Conservation (phyloP, 2,888 invertebrate species). For the Idaea dimidiata region DNA sequence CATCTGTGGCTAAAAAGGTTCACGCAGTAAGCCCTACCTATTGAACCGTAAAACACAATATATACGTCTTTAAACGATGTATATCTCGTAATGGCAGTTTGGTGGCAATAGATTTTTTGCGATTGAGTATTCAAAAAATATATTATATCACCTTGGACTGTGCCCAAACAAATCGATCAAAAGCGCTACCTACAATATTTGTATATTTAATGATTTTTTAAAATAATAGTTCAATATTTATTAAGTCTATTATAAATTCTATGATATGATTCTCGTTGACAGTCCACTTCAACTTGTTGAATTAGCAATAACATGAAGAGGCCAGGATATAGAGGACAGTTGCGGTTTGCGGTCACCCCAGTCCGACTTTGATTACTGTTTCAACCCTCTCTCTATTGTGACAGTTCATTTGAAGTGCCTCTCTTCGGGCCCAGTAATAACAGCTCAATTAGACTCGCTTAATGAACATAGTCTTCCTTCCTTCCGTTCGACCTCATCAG, state of each 20-base stretch:
- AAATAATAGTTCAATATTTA: background rate
- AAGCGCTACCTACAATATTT: background rate
- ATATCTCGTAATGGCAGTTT: background rate
- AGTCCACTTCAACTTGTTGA: slow-evolving; percentile 20
- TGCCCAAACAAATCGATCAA: background rate
- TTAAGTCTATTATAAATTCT: slow-evolving; percentile 11
- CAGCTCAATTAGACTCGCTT: slow-evolving; percentile 30
- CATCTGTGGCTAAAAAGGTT: slow-evolving; percentile 39
- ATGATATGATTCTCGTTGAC: slow-evolving; percentile 5
- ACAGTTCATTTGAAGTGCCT: slow-evolving; percentile 32
- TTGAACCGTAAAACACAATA: slow-evolving; percentile 35
- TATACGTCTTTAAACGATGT: slow-evolving; percentile 11
- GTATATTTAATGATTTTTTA: background rate
- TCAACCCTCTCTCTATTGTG: slow-evolving; percentile 41
- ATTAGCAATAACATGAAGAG: slow-evolving; percentile 38
- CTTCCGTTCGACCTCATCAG: background rate
- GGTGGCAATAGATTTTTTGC: slow-evolving; percentile 24
- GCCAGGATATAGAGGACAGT: slow-evolving; percentile 34
- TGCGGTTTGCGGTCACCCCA: slow-evolving; percentile 50
- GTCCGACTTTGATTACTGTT: slow-evolving; percentile 46
- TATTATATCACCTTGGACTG: background rate
- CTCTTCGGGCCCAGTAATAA: slow-evolving; percentile 29
- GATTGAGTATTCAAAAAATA: slow-evolving; percentile 9
- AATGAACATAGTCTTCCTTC: slow-evolving; percentile 13
- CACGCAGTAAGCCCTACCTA: slow-evolving; percentile 24